A percentile compares a stretch with the other conserved stretches of the same genome.
Evolutionary conservation across 2,797 vertebrate genomes (phyloP).

Genomic region (Cossypha polioptera): DNA sequence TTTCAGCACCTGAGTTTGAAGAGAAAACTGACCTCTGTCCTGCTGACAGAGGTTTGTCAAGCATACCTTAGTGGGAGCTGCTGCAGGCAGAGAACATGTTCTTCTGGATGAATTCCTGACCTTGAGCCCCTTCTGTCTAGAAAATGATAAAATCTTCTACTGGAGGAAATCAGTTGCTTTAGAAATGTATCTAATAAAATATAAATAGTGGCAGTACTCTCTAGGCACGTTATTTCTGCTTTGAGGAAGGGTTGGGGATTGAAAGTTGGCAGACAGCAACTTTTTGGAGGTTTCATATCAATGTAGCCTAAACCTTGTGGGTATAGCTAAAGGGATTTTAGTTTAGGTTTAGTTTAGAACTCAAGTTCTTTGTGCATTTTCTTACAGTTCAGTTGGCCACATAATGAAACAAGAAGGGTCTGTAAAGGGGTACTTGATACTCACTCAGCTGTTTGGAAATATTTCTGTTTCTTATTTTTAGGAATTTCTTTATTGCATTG

Average conservation of each 20-base stretch:
- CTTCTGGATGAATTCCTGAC: background rate
- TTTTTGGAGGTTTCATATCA: background rate
- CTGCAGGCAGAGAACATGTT: background rate
- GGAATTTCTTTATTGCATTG: background rate
- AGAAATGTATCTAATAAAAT: background rate
- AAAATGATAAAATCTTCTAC: background rate
- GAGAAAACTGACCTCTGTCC: background rate
- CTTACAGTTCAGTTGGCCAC: background rate
- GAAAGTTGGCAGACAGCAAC: background rate
- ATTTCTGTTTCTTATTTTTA: background rate
- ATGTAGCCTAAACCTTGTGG: background rate
- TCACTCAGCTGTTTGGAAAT: background rate
- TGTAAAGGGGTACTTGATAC: background rate
- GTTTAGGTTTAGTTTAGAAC: background rate
- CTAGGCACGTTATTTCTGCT: background rate
- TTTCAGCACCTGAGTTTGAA: background rate
- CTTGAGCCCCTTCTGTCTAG: background rate
- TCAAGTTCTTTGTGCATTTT: background rate
- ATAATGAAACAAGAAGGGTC: background rate
- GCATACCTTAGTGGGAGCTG: background rate
- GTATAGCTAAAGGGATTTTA: background rate
- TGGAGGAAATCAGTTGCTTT: background rate
- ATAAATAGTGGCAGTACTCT: background rate
- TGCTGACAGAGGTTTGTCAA: background rate
- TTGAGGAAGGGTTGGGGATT: background rate